Percentiles rank a stretch among this genome's conserved stretches.
Evolutionary conservation across 2,797 vertebrate genomes (phyloP).

Genomic region (Oreortyx pictus): DNA sequence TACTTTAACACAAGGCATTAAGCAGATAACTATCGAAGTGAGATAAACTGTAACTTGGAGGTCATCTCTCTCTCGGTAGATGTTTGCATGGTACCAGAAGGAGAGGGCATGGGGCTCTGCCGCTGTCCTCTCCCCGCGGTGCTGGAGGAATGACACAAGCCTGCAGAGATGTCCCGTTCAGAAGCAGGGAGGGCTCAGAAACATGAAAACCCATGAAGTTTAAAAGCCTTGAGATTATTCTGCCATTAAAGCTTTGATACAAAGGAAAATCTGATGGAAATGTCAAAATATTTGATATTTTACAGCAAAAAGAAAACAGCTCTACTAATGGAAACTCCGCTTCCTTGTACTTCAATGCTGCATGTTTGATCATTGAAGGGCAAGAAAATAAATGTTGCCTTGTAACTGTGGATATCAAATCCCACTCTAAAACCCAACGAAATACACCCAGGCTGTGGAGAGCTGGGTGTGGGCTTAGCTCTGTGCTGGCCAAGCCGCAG

Average conservation of each 20-base stretch:
- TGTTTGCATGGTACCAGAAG: background rate
- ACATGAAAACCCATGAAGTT: slow-evolving; percentile 39
- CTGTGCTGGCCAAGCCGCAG: rapidly evolving
- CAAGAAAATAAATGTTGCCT: slow-evolving; percentile 71
- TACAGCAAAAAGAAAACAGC: slow-evolving; percentile 64
- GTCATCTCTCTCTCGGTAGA: slow-evolving; percentile 38
- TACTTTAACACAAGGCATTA: slow-evolving; percentile 73
- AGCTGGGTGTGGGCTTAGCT: background rate
- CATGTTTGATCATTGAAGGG: slow-evolving; percentile 74
- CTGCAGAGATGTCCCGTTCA: slow-evolving; percentile 52
- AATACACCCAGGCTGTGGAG: background rate
- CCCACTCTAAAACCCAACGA: slow-evolving; percentile 54
- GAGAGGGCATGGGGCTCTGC: background rate
- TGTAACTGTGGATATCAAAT: slow-evolving; percentile 58
- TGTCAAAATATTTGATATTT: slow-evolving; percentile 77
- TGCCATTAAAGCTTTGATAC: slow-evolving; percentile 64
- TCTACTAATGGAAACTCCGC: slow-evolving; percentile 56
- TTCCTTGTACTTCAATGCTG: slow-evolving; percentile 30
- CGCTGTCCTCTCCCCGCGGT: background rate
- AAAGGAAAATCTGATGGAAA: slow-evolving; percentile 71
- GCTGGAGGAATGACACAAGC: background rate
- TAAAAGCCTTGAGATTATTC: slow-evolving; percentile 65
- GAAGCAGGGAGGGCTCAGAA: slow-evolving; percentile 12
- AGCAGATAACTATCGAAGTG: slow-evolving; percentile 75
- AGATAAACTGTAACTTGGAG: slow-evolving; percentile 68